These are phyloP conservation scores for Lithophane semibrunnea DNA, from an alignment of 2,888 invertebrate genomes.

Conservation along the genomic window DNA sequence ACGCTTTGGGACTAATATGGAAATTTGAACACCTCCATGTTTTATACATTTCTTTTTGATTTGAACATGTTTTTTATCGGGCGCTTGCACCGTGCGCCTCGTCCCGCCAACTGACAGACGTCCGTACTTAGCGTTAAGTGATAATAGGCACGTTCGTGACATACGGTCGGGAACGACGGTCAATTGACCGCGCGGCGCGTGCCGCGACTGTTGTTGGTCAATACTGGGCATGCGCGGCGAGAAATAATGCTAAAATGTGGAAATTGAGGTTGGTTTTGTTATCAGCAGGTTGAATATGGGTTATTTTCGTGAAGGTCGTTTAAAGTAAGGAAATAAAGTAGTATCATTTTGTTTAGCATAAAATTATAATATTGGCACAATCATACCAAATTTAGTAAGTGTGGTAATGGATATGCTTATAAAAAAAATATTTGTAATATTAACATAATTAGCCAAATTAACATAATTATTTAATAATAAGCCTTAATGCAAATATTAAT, in stretches of 20 bases:
- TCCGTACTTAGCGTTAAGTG: constrained; percentile 66
- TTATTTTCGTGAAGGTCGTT: background rate
- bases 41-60: constrained; percentile 79
- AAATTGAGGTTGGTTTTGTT: constrained; percentile 35
- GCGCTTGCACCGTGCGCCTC: constrained; percentile 62
- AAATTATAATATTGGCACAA: constrained; percentile 1
- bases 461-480: too few species aligned
- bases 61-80: constrained; percentile 67
- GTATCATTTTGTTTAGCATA: background rate
- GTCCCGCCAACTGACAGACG: constrained; percentile 66
- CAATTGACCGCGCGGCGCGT: constrained; percentile 47
- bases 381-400: background rate
- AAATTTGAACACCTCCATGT: constrained; percentile 66
- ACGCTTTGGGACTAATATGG: constrained; percentile 72
- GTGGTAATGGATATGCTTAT: background rate
- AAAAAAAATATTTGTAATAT: too few species aligned
- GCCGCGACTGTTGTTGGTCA: constrained; percentile 42
- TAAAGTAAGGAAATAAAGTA: constrained; percentile 3
- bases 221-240: constrained; percentile 48
- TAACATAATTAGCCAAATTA: too few species aligned
- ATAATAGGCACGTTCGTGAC: constrained; percentile 71
- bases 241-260: constrained; percentile 34
- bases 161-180: constrained; percentile 58
- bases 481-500: too few species aligned
- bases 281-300: constrained; percentile 11